These are phyloP conservation scores for Temnothorax longispinosus DNA, from an alignment of 1,140 invertebrate species.

Conservation along the genomic window DNA sequence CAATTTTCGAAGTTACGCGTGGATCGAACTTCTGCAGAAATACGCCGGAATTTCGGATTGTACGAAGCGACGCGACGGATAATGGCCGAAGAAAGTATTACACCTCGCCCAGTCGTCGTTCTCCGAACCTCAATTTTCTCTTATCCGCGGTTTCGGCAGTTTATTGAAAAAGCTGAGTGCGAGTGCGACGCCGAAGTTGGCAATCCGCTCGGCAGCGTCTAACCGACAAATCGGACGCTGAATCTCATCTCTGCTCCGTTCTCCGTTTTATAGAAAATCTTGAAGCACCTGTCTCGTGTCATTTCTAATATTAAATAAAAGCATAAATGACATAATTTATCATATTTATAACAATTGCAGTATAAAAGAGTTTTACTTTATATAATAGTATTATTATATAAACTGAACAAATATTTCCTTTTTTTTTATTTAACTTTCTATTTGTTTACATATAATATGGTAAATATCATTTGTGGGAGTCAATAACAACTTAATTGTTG, in stretches of 20 bases:
- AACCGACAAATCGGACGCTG: slow-evolving; percentile 68
- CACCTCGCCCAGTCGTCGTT: slow-evolving; percentile 47
- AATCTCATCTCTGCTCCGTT: slow-evolving; percentile 67
- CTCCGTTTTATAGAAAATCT: slow-evolving; percentile 58
- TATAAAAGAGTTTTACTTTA: not conserved
- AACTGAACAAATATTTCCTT: not conserved
- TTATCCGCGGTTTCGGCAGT: slow-evolving; percentile 64
- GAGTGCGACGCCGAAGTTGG: slow-evolving; percentile 70
- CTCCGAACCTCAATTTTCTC: slow-evolving; percentile 66
- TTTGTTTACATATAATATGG: not conserved
- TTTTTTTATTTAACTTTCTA: not conserved
- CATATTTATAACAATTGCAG: not conserved
- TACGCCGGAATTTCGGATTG: slow-evolving; percentile 56
- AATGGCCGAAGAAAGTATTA: slow-evolving; percentile 62
- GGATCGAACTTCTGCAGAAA: slow-evolving; percentile 47
- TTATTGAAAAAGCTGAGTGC: slow-evolving; percentile 73
- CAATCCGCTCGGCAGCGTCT: slow-evolving; percentile 69
- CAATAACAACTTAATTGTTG: not conserved
- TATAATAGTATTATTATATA: not conserved
- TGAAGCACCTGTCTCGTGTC: not conserved
- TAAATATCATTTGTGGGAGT: not conserved
- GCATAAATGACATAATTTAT: not conserved
- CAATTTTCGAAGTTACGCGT: slow-evolving; percentile 56
- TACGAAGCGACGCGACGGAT: slow-evolving; percentile 40
- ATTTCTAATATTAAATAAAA: slow-evolving; percentile 41